phyloP scores from a whole-genome alignment of 2,797 vertebrate genomes.

The Schizopygopsis malacanthus region DNA sequence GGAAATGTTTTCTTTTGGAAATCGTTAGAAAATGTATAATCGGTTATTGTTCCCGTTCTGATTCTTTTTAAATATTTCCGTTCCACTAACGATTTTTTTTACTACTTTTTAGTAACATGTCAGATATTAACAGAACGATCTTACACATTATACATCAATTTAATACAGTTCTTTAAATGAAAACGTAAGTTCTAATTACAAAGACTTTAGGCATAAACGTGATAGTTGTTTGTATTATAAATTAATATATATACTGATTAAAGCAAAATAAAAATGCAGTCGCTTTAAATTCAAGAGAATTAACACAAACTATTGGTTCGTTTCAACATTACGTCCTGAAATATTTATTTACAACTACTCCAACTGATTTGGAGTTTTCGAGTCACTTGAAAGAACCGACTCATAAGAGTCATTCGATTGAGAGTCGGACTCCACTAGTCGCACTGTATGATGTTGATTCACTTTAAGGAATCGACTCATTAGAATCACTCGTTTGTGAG shows the following conservation, averaged over 20 bases:
- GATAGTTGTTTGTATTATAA: background rate
- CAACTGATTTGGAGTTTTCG: background rate
- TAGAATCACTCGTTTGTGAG: background rate
- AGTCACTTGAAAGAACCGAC: background rate
- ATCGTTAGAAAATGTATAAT: background rate
- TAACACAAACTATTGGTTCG: background rate
- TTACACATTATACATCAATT: background rate
- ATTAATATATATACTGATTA: background rate
- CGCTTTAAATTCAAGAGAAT: background rate
- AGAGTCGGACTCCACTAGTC: background rate
- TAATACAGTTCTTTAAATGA: background rate
- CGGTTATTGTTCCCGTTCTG: background rate
- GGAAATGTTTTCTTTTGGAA: background rate
- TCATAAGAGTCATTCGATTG: background rate
- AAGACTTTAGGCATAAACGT: background rate
- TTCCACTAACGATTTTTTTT: background rate
- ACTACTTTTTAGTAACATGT: background rate
- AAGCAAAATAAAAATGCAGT: background rate
- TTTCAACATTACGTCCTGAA: background rate
- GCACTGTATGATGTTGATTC: background rate
- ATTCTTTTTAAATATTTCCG: background rate
- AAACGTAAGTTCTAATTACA: background rate
- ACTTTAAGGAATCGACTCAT: background rate
- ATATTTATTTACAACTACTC: background rate
- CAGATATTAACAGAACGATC: background rate